Evolutionary conservation across 2,888 invertebrate genomes (phyloP).

Genomic region (Ctenicera cuprea): DNA sequence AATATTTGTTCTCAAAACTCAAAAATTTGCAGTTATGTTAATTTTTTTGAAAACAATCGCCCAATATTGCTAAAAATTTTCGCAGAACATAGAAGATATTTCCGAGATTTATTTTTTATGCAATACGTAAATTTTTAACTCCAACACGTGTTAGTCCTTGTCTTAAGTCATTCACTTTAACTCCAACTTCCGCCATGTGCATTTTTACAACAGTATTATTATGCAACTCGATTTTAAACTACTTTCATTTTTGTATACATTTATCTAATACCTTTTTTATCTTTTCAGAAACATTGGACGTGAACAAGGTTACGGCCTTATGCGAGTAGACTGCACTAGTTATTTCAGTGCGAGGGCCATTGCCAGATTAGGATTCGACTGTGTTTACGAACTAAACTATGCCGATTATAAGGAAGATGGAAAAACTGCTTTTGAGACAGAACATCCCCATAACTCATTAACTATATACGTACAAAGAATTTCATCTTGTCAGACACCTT

Average conservation of each 20-base stretch:
- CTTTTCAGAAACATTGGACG: constrained; percentile 77
- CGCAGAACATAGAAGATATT: too few species aligned
- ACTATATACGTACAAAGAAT: constrained; percentile 65
- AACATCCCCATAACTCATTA: constrained; percentile 69
- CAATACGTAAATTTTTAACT: too few species aligned
- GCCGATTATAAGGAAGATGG: constrained; percentile 79
- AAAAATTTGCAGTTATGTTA: too few species aligned
- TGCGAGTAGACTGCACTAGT: constrained; percentile 85
- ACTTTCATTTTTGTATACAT: neutral
- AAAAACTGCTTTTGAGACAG: constrained; percentile 80
- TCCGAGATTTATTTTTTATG: too few species aligned
- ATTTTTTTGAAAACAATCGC: too few species aligned
- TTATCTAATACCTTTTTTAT: constrained; percentile 4
- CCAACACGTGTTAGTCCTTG: too few species aligned
- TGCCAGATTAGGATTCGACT: constrained; percentile 81
- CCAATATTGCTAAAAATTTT: too few species aligned
- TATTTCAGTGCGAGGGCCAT: constrained; percentile 85
- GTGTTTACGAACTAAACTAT: constrained; percentile 80
- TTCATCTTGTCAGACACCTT: constrained; percentile 13
- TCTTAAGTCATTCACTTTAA: too few species aligned
- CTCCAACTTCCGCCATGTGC: too few species aligned
- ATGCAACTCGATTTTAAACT: too few species aligned
- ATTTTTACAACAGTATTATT: too few species aligned
- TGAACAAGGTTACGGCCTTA: constrained; percentile 75
- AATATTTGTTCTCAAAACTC: too few species aligned